These are phyloP conservation scores for Araneus ventricosus DNA, from an alignment of 1,140 invertebrate species.

Conservation along the genomic window DNA sequence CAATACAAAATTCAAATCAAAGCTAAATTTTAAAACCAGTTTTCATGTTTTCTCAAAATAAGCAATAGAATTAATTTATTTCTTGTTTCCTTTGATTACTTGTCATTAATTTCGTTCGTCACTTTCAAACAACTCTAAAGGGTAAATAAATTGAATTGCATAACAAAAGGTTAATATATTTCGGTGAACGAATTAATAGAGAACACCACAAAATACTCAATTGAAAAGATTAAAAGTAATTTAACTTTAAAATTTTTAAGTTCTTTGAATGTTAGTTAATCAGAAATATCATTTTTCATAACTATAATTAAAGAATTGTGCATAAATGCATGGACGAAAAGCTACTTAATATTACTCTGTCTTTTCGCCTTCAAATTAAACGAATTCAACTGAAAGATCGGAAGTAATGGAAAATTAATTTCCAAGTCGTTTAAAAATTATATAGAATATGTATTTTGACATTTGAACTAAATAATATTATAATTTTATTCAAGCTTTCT, in stretches of 20 bases:
- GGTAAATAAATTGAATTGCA: too few relatives aligned
- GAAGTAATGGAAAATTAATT: neutral
- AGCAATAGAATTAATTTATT: too few relatives aligned
- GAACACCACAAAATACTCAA: too few relatives aligned
- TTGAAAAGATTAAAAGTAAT: too few relatives aligned
- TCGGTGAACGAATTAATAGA: too few relatives aligned
- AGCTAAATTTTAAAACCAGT: too few relatives aligned
- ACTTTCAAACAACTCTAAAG: too few relatives aligned
- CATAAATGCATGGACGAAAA: neutral
- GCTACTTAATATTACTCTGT: neutral
- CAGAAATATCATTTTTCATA: neutral
- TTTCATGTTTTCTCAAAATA: too few relatives aligned
- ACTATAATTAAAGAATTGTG: neutral
- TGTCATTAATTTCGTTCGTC: too few relatives aligned
- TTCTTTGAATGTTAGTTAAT: neutral
- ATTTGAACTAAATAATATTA: neutral
- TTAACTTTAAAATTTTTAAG: neutral
- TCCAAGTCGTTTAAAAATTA: neutral
- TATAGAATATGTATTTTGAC: neutral
- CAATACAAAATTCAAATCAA: too few relatives aligned
- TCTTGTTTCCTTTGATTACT: too few relatives aligned
- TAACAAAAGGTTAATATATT: too few relatives aligned
- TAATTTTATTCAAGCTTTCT: neutral
- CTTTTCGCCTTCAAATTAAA: neutral
- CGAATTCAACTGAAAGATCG: neutral